Percentiles rank a stretch among this genome's conserved stretches.
Evolutionary conservation across 2,888 invertebrate genomes (phyloP).

Genomic region (Epinotia ramella): DNA sequence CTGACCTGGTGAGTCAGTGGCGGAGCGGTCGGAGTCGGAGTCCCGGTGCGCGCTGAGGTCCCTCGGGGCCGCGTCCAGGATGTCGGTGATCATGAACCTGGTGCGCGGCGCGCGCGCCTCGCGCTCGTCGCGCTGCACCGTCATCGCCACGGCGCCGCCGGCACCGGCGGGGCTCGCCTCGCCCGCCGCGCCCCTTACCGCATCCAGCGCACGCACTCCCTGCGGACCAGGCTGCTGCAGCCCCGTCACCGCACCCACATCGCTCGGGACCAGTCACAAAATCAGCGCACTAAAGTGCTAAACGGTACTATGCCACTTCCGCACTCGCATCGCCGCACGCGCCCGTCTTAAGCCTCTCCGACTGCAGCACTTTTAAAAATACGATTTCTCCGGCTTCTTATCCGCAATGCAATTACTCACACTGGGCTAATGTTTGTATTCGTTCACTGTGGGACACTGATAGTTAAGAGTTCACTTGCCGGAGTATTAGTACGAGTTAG

Average conservation of each 20-base stretch:
- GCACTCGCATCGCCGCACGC: slow-evolving; percentile 53
- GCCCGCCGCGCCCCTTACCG: slow-evolving; percentile 69
- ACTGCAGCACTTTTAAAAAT: slow-evolving; percentile 38
- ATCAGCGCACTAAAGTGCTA: slow-evolving; percentile 41
- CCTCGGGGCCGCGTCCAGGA: slow-evolving; percentile 87
- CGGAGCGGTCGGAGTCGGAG: slow-evolving; percentile 84
- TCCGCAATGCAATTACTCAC: slow-evolving; percentile 3
- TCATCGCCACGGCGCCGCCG: slow-evolving; percentile 85
- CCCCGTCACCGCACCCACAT: slow-evolving; percentile 50
- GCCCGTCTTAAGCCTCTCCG: slow-evolving; percentile 19
- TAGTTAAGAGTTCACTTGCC: slow-evolving; percentile 28
- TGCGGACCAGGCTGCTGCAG: slow-evolving; percentile 53
- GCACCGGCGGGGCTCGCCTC: slow-evolving; percentile 71
- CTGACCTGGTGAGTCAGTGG: slow-evolving; percentile 84
- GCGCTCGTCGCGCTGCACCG: slow-evolving; percentile 88
- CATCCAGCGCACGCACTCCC: slow-evolving; percentile 65
- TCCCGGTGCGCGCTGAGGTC: slow-evolving; percentile 86
- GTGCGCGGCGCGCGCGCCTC: slow-evolving; percentile 90
- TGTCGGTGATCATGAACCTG: slow-evolving; percentile 96
- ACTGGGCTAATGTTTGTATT: slow-evolving; percentile 8
- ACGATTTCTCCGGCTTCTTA: slow-evolving; percentile 36
- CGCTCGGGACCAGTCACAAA: slow-evolving; percentile 36
- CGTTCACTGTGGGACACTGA: slow-evolving; percentile 38
- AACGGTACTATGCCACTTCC: slow-evolving; percentile 49
- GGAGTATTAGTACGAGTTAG: slow-evolving; percentile 5